Conservation (phyloP, 1,140 invertebrate genomes). For the Drosophila nebulosa region DNA sequence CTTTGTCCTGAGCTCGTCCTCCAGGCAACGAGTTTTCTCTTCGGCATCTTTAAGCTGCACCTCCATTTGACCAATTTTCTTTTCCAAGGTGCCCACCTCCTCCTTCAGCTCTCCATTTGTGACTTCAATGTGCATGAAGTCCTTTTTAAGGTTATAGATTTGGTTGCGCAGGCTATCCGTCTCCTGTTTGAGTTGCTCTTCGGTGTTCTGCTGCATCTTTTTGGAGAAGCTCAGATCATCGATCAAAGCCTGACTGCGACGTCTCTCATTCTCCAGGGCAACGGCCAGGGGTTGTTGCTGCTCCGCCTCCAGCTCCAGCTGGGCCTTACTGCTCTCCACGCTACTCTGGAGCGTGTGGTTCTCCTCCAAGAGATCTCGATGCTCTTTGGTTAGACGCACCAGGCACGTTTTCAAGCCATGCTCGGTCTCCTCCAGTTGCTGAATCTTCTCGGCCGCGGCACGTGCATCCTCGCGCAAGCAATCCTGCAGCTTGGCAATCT, state of each 20-base stretch:
- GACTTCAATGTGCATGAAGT: conserved; percentile 83
- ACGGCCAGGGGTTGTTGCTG: conserved; percentile 51
- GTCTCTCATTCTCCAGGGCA: conserved; percentile 66
- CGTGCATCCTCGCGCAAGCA: conserved; percentile 71
- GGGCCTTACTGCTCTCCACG: conserved; percentile 73
- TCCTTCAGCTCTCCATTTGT: conserved; percentile 84
- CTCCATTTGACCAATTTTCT: conserved; percentile 58
- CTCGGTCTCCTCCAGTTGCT: conserved; percentile 83
- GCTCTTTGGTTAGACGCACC: conserved; percentile 82
- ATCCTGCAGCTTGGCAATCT: conserved; percentile 72
- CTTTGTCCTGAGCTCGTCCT: conserved; percentile 72
- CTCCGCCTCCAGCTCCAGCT: conserved; percentile 42
- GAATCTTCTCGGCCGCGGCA: conserved; percentile 74
- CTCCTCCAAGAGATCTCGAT: conserved; percentile 80
- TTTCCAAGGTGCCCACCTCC: conserved; percentile 81
- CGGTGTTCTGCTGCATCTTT: conserved; percentile 81
- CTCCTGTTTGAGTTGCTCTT: conserved; percentile 81
- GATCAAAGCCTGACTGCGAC: conserved; percentile 49
- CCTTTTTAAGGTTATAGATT: conserved; percentile 82
- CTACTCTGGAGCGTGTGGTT: conserved; percentile 81
- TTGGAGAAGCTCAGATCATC: conserved; percentile 67
- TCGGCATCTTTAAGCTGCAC: conserved; percentile 34
- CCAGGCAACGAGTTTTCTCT: conserved; percentile 58
- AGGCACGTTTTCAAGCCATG: conserved; percentile 81
- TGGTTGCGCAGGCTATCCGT: conserved; percentile 82